phyloP scores from a whole-genome alignment of 2,888 invertebrate genomes.

The Cryptus armator region DNA sequence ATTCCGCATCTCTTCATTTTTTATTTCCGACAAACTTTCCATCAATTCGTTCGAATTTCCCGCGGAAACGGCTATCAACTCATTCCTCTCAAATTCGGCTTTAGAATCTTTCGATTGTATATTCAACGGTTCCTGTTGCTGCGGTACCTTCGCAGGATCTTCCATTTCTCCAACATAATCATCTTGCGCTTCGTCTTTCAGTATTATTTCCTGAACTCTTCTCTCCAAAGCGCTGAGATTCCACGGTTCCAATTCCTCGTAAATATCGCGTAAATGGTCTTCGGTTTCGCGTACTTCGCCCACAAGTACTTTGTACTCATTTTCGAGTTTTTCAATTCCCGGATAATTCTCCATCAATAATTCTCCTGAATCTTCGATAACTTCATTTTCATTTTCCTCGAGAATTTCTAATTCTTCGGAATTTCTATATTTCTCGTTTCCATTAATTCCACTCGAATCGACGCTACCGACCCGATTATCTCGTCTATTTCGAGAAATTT shows the following conservation, averaged over 20 bases:
- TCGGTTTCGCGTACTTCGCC: constrained; percentile 63
- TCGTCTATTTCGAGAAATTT: constrained; percentile 58
- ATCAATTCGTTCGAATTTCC: not conserved
- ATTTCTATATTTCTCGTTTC: constrained; percentile 38
- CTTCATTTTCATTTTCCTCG: constrained; percentile 15
- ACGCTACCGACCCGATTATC: constrained; percentile 4
- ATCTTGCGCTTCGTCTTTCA: constrained; percentile 46
- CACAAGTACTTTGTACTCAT: constrained; percentile 15
- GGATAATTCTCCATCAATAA: not conserved
- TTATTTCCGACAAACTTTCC: not conserved
- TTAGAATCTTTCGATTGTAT: not conserved
- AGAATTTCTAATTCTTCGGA: constrained; percentile 37
- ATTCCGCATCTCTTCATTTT: not conserved
- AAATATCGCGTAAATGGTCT: constrained; percentile 45
- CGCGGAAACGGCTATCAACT: not conserved
- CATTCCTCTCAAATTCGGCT: not conserved
- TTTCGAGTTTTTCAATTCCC: not conserved
- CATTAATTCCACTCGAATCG: constrained; percentile 4
- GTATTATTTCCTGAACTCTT: constrained; percentile 61
- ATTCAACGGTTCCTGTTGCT: not conserved
- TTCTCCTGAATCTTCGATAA: not conserved
- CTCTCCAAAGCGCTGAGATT: constrained; percentile 62
- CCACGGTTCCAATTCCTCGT: constrained; percentile 70
- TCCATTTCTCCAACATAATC: constrained; percentile 1
- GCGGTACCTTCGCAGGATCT: constrained; percentile 53